Conservation (phyloP, 2,888 invertebrate species). For the Ypsolopha scabrella region DNA sequence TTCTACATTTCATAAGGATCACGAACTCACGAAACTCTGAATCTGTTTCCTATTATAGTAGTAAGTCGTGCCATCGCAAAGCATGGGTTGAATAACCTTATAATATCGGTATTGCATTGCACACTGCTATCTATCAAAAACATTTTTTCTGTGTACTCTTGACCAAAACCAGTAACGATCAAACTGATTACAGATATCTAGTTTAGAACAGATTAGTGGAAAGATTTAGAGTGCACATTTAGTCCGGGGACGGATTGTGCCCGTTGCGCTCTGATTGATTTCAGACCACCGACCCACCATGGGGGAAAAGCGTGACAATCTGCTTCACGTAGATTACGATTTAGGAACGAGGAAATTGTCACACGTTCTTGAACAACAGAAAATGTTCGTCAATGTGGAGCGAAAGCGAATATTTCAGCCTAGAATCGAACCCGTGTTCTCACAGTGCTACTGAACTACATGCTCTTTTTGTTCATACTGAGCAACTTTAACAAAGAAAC, state of each 20-base stretch:
- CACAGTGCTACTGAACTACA: too few relatives aligned
- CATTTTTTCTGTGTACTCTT: too few relatives aligned
- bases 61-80: not conserved
- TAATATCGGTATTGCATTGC: not conserved
- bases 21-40: not conserved
- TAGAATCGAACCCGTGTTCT: too few relatives aligned
- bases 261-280: constrained; percentile 47
- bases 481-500: too few relatives aligned
- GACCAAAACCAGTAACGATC: too few relatives aligned
- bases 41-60: not conserved
- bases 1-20: not conserved
- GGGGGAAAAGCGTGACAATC: constrained; percentile 51
- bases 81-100: not conserved
- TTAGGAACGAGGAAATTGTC: constrained; percentile 1
- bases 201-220: too few relatives aligned
- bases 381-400: too few relatives aligned
- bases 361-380: not conserved
- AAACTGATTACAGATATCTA: too few relatives aligned
- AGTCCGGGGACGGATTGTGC: constrained; percentile 23
- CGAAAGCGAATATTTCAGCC: too few relatives aligned
- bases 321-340: not conserved
- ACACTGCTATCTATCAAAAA: too few relatives aligned
- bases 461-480: too few relatives aligned
- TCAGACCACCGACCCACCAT: constrained; percentile 3
- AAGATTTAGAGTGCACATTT: constrained; percentile 3